These are phyloP conservation scores for Pomacea canaliculata DNA, from an alignment of 2,888 invertebrate species.

Conservation along the genomic window DNA sequence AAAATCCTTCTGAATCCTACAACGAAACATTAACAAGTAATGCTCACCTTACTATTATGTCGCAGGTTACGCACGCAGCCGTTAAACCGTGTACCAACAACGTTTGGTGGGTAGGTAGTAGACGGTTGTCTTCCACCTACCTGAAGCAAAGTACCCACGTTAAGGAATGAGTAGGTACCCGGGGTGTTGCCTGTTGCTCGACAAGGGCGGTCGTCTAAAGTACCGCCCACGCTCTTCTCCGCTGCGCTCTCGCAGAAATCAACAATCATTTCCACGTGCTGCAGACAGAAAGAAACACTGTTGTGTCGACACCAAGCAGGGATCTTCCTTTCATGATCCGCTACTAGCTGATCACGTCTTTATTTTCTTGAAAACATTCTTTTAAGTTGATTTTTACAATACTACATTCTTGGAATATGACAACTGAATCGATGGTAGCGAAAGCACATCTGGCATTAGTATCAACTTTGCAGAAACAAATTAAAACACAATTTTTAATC, in stretches of 20 bases:
- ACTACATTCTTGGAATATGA: no score
- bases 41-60: slow-evolving; percentile 82
- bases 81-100: slow-evolving; percentile 81
- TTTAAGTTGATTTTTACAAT: no score
- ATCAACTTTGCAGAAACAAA: no score
- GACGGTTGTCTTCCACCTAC: slow-evolving; percentile 79
- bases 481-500: no score
- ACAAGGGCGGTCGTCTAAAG: slow-evolving; percentile 91
- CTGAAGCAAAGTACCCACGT: slow-evolving; percentile 94
- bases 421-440: no score
- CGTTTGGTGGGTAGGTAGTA: slow-evolving; percentile 21
- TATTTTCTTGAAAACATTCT: no score
- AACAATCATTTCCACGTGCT: slow-evolving; percentile 89
- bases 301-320: neutral
- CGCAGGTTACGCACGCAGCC: slow-evolving; percentile 96
- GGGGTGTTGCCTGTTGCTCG: slow-evolving; percentile 91
- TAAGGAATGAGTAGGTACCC: slow-evolving; percentile 94
- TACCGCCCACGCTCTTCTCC: slow-evolving; percentile 90
- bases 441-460: no score
- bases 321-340: no score
- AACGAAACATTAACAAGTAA: neutral
- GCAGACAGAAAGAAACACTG: slow-evolving; percentile 18
- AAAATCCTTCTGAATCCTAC: no score
- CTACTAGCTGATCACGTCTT: no score
- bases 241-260: slow-evolving; percentile 88